These are phyloP conservation scores for Mactromeris polynyma DNA, from an alignment of 2,888 invertebrate genomes.

Conservation along the genomic window DNA sequence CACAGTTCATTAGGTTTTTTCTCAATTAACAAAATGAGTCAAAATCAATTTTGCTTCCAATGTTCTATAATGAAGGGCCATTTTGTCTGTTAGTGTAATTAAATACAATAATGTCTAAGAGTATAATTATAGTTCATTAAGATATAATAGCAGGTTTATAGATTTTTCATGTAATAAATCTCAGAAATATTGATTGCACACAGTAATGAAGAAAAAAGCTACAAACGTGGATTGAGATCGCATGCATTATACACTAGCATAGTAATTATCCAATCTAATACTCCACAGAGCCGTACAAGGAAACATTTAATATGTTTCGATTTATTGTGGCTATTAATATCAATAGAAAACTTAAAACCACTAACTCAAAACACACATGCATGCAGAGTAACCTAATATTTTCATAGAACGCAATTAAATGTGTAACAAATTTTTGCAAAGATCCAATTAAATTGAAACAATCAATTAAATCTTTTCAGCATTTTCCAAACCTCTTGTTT, in stretches of 20 bases:
- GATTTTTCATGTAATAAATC: conserved; percentile 45
- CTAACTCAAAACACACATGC: conserved; percentile 1
- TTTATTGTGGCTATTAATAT: conserved; percentile 20
- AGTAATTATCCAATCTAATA: conserved; percentile 52
- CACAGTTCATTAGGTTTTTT: conserved; percentile 1
- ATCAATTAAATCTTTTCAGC: conserved; percentile 8
- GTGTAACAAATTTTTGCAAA: background rate
- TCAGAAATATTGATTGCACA: conserved; percentile 26
- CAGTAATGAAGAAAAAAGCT: conserved; percentile 2
- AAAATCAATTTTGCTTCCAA: conserved; percentile 10
- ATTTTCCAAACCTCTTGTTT: background rate
- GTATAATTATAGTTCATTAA: conserved; percentile 37
- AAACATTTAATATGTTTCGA: conserved; percentile 32
- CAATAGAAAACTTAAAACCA: background rate
- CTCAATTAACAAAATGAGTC: conserved; percentile 17
- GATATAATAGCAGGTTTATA: conserved; percentile 31
- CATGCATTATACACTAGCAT: conserved; percentile 17
- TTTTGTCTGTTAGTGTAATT: background rate
- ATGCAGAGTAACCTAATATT: background rate
- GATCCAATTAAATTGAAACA: conserved; percentile 15
- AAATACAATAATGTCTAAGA: conserved; percentile 18
- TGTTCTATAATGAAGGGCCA: background rate
- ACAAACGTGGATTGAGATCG: background rate
- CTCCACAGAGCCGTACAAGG: conserved; percentile 30
- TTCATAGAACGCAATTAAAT: conserved; percentile 8